These are phyloP conservation scores for Trichogramma evanescens DNA, from an alignment of 2,888 invertebrate genomes.

Conservation along the genomic window DNA sequence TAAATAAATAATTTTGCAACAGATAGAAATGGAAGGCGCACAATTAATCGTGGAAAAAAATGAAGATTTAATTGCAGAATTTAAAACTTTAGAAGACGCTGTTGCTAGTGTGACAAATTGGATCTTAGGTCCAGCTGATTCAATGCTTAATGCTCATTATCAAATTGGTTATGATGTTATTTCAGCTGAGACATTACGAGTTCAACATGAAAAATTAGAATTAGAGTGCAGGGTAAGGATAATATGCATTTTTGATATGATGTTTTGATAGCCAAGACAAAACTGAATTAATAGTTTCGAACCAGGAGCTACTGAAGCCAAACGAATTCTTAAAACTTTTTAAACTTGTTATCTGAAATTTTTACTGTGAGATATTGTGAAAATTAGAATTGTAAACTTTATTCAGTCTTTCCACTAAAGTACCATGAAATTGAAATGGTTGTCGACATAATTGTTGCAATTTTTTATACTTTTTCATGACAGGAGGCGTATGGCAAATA, in stretches of 20 bases:
- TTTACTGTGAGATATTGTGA: too few relatives aligned
- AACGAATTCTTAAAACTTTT: too few relatives aligned
- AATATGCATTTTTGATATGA: background rate
- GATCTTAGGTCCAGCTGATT: constrained; percentile 71
- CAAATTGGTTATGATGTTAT: constrained; percentile 67
- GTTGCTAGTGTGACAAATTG: constrained; percentile 69
- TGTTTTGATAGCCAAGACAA: background rate
- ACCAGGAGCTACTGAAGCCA: too few relatives aligned
- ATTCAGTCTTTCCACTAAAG: background rate
- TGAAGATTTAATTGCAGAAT: constrained; percentile 56
- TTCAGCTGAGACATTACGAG: constrained; percentile 65
- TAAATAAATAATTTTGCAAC: background rate
- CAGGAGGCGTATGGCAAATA: constrained; percentile 72
- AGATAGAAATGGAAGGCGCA: constrained; percentile 53
- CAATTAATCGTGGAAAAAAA: constrained; percentile 57
- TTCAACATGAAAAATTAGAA: constrained; percentile 69
- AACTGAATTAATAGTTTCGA: too few relatives aligned
- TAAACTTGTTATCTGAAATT: too few relatives aligned
- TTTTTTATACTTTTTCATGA: background rate
- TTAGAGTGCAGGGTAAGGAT: constrained; percentile 61
- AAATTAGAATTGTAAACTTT: too few relatives aligned
- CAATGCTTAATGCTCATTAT: constrained; percentile 61
- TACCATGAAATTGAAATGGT: background rate
- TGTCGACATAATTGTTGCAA: background rate
- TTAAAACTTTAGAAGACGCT: constrained; percentile 57